phyloP scores from a whole-genome alignment of 1,140 invertebrate species.

The Tetramorium parvispinum region DNA sequence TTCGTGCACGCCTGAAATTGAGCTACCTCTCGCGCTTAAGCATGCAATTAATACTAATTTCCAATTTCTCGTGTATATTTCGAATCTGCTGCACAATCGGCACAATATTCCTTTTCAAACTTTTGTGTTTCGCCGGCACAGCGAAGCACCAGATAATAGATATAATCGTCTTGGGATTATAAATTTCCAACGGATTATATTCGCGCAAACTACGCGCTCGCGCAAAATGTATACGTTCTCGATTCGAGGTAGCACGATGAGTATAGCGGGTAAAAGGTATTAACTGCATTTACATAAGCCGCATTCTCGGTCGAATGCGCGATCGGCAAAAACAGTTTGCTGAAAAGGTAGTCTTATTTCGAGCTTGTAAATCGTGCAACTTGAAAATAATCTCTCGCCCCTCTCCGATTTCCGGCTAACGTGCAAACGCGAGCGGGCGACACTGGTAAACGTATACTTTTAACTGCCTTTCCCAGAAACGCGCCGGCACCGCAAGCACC shows the following conservation, averaged over 20 bases:
- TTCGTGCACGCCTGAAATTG: not conserved
- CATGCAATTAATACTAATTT: not conserved
- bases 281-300: slow-evolving; percentile 21
- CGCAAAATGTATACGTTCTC: not conserved
- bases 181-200: slow-evolving; percentile 3
- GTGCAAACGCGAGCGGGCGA: not conserved
- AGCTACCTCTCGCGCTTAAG: not conserved
- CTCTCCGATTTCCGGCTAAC: not conserved
- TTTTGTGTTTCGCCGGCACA: not conserved
- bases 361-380: slow-evolving; percentile 27
- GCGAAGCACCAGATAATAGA: slow-evolving; percentile 16
- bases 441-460: slow-evolving; percentile 33
- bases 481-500: not conserved
- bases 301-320: not conserved
- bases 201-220: not conserved
- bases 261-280: slow-evolving; percentile 5
- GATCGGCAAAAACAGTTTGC: not conserved
- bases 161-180: slow-evolving; percentile 18
- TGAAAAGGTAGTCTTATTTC: slow-evolving; percentile 28
- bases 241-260: not conserved
- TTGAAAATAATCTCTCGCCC: not conserved
- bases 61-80: not conserved
- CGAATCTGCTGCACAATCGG: not conserved
- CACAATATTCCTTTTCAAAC: not conserved
- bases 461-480: slow-evolving; percentile 33